A percentile compares a stretch with the other conserved stretches of the same genome.
Conservation (phyloP, 2,113 vertebrate species). For the Salvelinus sp. region DNA sequence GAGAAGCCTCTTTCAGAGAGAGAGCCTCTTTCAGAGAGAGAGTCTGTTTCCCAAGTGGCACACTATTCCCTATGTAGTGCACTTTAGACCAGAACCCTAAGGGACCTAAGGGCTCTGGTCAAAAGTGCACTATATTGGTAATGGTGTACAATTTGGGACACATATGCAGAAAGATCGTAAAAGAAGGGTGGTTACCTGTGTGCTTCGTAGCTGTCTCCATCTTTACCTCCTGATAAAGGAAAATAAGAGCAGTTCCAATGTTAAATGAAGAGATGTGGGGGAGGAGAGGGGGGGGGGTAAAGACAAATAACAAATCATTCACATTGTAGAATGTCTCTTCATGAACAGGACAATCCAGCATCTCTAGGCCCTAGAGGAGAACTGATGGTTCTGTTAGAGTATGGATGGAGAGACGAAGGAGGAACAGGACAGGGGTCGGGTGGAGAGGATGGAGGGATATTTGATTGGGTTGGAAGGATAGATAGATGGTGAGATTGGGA, state of each 20-base stretch:
- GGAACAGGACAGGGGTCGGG: background rate
- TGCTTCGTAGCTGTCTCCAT: conserved; percentile 98
- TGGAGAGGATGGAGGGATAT: background rate
- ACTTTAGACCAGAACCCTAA: too few relatives aligned
- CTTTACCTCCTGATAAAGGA: conserved; percentile 98
- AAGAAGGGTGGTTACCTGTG: conserved; percentile 94
- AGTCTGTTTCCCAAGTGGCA: too few relatives aligned
- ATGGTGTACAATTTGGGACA: too few relatives aligned
- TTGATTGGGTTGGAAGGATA: conserved; percentile 3
- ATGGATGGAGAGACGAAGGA: conserved; percentile 28
- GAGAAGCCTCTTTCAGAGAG: conserved; percentile 71
- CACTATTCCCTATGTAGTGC: too few relatives aligned
- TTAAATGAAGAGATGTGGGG: conserved; percentile 76
- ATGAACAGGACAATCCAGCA: conserved; percentile 66
- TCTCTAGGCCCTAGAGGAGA: conserved; percentile 79
- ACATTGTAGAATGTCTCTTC: conserved; percentile 75
- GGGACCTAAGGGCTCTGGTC: too few relatives aligned
- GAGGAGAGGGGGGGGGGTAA: conserved; percentile 2
- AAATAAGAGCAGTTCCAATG: conserved; percentile 94
- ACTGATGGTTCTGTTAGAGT: conserved; percentile 72
- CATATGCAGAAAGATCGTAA: conserved; percentile 77
- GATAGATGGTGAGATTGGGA: background rate
- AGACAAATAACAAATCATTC: conserved; percentile 75
- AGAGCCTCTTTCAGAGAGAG: conserved; percentile 54
- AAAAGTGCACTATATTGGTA: too few relatives aligned